Evolutionary conservation across 2,113 vertebrate genomes (phyloP), one percentile per base, ranked within the genome.

Genomic region (Mohoua ochrocephala): DNA sequence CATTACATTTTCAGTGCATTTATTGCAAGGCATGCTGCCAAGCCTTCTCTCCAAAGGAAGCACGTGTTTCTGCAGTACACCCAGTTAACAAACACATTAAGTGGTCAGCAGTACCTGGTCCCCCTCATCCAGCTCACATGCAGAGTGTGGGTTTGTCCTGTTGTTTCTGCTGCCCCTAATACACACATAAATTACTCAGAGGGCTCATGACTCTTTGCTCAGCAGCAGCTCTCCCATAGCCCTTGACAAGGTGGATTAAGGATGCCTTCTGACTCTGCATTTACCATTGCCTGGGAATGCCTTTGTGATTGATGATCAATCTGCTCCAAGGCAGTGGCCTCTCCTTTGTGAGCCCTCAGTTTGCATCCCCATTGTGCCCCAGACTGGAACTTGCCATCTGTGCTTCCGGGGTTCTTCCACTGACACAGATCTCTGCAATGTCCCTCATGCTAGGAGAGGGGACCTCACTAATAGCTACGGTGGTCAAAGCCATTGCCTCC

Each of bases 191-290:
- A 81, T 9, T 19, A 73, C 47, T 35, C 1, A 0, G 41, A 57
- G 33, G 61, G 52, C 50, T 75, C 0, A 0, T 39, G 71, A 84
- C 30, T 75, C 7, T 0, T n/a, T 41, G 27, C 15, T 41, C 77
- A 89, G 83, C 60, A 92, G 87, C 37, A 85, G 45, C 20, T 73
- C 33, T 74, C 35, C 42, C n/a, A 18, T 8, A 59, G 28, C 21
- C 16, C 15, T 42, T 42, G 56, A 69, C 2, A 37, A 74, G 15
- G 20, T 22, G 35, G 39, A n/a, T 65, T 20, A 86, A 73, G 24
- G 19, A 15, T 13, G 26, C 21, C 75, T 82, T 56, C 64, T 59
- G 68, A 91, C 64, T 44, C 52, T 49, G 50, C 31, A n/a, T 52
- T 89, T 60, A 68, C 60, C 69, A 37, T 21, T 57, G 74, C 42